These are phyloP conservation scores for Syndactyla subalaris DNA, from an alignment of 2,797 vertebrate genomes.

Conservation along the genomic window DNA sequence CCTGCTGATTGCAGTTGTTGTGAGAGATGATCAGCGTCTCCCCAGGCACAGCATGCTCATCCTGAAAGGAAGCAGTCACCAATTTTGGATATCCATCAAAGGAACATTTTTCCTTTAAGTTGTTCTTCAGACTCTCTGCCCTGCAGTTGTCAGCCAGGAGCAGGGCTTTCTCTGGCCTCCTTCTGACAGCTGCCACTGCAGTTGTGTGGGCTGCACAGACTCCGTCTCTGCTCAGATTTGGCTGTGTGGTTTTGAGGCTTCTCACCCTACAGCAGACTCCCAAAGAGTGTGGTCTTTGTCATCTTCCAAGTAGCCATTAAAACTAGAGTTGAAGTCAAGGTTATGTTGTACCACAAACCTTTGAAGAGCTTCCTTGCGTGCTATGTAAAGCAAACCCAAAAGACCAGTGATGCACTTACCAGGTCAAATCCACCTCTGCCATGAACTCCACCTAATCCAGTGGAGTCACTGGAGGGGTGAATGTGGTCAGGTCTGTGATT, in stretches of 20 bases:
- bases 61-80: conserved; percentile 16
- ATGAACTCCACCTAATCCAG: conserved; percentile 18
- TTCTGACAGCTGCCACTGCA: conserved; percentile 9
- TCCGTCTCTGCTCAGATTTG: conserved; percentile 36
- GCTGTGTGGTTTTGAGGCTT: conserved; percentile 58
- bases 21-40: neutral
- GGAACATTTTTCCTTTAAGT: neutral
- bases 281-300: conserved; percentile 42
- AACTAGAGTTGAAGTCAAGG: conserved; percentile 65
- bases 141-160: conserved; percentile 16
- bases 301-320: conserved; percentile 58
- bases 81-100: conserved; percentile 26
- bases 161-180: conserved; percentile 2
- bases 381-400: conserved; percentile 27
- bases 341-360: conserved; percentile 54
- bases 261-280: conserved; percentile 51
- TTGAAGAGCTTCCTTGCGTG: conserved; percentile 34
- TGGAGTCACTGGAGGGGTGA: neutral
- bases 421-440: neutral
- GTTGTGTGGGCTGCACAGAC: conserved; percentile 34
- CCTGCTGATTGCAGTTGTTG: neutral
- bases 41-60: neutral
- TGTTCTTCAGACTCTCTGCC: neutral
- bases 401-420: neutral
- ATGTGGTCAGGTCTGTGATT: neutral